phyloP scores from a whole-genome alignment of 2,888 invertebrate species.

The Meteorus colon region DNA sequence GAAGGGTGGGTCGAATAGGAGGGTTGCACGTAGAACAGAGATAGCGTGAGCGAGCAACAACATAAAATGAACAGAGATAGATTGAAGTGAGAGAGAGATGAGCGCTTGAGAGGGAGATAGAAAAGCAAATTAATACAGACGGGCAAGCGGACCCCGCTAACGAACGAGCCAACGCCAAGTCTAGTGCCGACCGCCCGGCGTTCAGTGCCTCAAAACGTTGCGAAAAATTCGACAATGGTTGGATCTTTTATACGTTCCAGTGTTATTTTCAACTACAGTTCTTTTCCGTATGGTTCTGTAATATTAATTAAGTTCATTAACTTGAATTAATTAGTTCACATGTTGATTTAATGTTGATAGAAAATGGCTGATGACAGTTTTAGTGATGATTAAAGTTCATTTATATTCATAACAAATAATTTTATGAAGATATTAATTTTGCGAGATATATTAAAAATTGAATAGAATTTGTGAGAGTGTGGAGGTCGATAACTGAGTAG shows the following conservation, averaged over 20 bases:
- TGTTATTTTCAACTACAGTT: not conserved
- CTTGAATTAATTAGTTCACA: not conserved
- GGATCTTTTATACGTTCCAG: not conserved
- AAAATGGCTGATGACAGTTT: not conserved
- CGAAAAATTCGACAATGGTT: not conserved
- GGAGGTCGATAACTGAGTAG: not conserved
- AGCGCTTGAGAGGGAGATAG: constrained; percentile 57
- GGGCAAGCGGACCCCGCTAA: constrained; percentile 70
- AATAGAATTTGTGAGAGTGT: not conserved
- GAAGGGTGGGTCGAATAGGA: constrained; percentile 48
- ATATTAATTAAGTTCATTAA: not conserved
- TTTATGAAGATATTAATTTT: not conserved
- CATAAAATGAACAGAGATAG: not conserved
- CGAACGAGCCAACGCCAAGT: constrained; percentile 72
- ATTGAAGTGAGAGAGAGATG: constrained; percentile 13
- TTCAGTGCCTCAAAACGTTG: constrained; percentile 52
- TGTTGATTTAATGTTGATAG: not conserved
- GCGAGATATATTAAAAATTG: not conserved
- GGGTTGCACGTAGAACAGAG: constrained; percentile 37
- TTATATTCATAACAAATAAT: not conserved
- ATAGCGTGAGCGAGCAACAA: constrained; percentile 40
- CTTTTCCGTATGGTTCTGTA: not conserved
- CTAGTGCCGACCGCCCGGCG: constrained; percentile 68
- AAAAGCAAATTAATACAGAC: constrained; percentile 72
- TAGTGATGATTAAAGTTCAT: not conserved